Evolutionary conservation across 2,797 vertebrate genomes (phyloP).

Genomic region (Lacerta bilineata): DNA sequence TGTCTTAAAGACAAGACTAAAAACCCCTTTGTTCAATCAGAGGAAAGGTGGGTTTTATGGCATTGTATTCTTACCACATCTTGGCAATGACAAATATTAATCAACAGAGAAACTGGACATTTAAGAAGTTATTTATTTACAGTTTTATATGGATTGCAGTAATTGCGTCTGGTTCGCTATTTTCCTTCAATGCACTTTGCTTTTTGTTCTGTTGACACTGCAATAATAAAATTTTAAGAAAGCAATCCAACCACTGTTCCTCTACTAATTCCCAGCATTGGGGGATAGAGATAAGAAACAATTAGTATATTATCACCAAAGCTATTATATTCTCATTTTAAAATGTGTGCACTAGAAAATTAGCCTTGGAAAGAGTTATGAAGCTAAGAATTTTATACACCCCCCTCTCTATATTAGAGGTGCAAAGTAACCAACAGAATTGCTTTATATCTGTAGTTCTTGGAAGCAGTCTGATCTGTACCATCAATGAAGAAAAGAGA

Average conservation of each 20-base stretch:
- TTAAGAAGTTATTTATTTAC: slow-evolving; percentile 26
- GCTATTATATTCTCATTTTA: slow-evolving; percentile 72
- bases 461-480: no score
- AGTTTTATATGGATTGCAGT: slow-evolving; percentile 26
- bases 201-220: slow-evolving; percentile 44
- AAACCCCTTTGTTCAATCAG: neutral
- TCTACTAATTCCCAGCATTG: slow-evolving; percentile 58
- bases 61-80: slow-evolving; percentile 21
- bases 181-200: neutral
- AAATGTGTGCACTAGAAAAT: slow-evolving; percentile 80
- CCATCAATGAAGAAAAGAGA: no score
- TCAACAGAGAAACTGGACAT: slow-evolving; percentile 25
- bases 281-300: slow-evolving; percentile 59
- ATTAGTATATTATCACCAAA: slow-evolving; percentile 67
- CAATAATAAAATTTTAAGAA: slow-evolving; percentile 29
- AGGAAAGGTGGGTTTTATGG: neutral
- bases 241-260: slow-evolving; percentile 60
- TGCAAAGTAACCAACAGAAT: no score
- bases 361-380: slow-evolving; percentile 67
- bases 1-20: slow-evolving; percentile 29
- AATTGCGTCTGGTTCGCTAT: slow-evolving; percentile 1
- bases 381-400: slow-evolving; percentile 47
- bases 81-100: slow-evolving; percentile 40
- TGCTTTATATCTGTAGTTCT: no score
- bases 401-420: neutral